A percentile compares a stretch with the other conserved stretches of the same genome.
These are phyloP conservation scores for Orthosia cruda DNA, from an alignment of 2,888 invertebrate species.

Conservation along the genomic window DNA sequence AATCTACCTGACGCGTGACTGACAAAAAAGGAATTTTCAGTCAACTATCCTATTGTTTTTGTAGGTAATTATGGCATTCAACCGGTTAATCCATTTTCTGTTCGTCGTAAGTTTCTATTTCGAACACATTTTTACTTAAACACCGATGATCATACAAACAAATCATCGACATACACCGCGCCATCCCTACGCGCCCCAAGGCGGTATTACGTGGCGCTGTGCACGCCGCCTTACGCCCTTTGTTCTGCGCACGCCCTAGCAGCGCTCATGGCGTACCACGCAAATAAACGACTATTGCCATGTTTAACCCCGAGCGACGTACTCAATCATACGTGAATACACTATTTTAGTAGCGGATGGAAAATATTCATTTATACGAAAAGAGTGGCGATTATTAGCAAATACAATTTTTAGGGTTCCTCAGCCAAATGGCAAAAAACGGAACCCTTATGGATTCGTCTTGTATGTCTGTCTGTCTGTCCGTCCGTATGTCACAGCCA, in stretches of 20 bases:
- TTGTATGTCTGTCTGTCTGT: too few species aligned
- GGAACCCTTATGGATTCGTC: too few species aligned
- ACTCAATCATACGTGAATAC: constrained; percentile 31
- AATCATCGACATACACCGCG: constrained; percentile 9
- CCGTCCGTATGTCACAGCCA: too few species aligned
- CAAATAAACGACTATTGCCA: constrained; percentile 63
- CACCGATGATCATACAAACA: not conserved
- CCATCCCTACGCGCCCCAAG: constrained; percentile 71
- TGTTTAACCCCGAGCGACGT: constrained; percentile 48
- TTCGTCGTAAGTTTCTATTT: too few species aligned
- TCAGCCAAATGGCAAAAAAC: too few species aligned
- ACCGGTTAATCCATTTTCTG: too few species aligned
- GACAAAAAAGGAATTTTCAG: too few species aligned
- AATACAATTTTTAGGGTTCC: too few species aligned
- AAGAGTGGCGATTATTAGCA: not conserved
- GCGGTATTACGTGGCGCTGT: constrained; percentile 70
- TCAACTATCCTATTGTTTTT: too few species aligned
- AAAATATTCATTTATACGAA: not conserved
- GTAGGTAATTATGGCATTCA: too few species aligned
- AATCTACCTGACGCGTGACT: too few species aligned
- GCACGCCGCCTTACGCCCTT: constrained; percentile 77
- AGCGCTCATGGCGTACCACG: constrained; percentile 53
- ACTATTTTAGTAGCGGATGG: constrained; percentile 12
- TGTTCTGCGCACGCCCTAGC: constrained; percentile 71
- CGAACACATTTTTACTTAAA: not conserved